Percentiles rank a stretch among this genome's conserved stretches.
Conservation (phyloP, 2,797 vertebrate genomes). For the Myotis findleyi region DNA sequence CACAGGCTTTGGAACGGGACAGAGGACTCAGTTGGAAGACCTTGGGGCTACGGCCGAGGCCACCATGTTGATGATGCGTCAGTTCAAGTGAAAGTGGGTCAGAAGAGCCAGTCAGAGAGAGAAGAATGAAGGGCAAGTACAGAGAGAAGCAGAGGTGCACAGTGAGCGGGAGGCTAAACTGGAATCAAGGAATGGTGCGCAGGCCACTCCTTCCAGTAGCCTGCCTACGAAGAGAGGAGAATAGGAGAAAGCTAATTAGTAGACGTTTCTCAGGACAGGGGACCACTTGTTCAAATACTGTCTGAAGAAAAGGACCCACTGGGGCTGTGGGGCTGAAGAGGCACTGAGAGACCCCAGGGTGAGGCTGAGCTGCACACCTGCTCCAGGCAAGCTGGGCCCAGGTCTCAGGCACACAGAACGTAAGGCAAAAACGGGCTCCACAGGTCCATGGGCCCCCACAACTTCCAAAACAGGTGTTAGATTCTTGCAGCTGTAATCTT, state of each 20-base stretch:
- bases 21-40: background rate
- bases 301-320: background rate
- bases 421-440: background rate
- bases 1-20: background rate
- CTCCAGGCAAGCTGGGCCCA: background rate
- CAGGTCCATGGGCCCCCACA: background rate
- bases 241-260: fast-evolving
- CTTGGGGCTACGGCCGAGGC: background rate
- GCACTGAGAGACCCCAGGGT: background rate
- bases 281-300: background rate
- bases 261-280: background rate
- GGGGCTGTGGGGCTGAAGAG: background rate
- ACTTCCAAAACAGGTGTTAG: background rate
- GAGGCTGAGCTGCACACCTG: too few species aligned
- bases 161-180: background rate
- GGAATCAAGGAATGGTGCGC: background rate
- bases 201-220: background rate
- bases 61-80: background rate
- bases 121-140: background rate
- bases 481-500: background rate
- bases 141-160: background rate
- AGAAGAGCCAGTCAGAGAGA: background rate
- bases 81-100: background rate
- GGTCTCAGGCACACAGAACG: background rate
- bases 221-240: background rate